phyloP scores from a whole-genome alignment of 2,113 vertebrate genomes.

The Junco hyemalis region DNA sequence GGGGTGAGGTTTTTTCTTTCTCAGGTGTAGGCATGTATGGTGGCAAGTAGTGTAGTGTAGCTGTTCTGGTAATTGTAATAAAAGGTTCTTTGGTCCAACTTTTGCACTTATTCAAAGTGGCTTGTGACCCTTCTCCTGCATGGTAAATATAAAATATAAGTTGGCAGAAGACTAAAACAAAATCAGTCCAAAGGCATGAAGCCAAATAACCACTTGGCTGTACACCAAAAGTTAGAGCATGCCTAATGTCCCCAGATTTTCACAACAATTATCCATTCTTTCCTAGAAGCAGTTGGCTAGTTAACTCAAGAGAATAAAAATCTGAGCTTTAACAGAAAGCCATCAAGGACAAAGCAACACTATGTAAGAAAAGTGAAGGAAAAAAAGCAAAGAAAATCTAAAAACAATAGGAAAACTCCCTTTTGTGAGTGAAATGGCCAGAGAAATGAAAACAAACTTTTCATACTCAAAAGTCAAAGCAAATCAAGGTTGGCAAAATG shows the following conservation, averaged over 20 bases:
- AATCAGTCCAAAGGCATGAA: background rate
- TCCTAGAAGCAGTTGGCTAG: slow-evolving; percentile 2
- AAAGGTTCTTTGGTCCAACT: background rate
- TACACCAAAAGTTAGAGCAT: background rate
- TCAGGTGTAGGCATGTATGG: background rate
- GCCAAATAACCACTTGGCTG: background rate
- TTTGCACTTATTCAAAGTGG: background rate
- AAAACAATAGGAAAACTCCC: background rate
- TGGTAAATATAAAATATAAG: slow-evolving; percentile 5
- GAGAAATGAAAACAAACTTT: background rate
- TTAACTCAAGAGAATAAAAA: background rate
- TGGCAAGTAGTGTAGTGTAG: background rate
- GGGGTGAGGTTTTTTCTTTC: background rate
- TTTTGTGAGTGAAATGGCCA: background rate
- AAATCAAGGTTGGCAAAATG: background rate
- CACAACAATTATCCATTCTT: slow-evolving; percentile 4
- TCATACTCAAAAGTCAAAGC: background rate
- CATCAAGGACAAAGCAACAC: background rate
- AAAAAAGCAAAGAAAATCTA: background rate
- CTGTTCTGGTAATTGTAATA: background rate
- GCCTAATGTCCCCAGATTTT: background rate
- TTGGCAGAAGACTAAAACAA: background rate
- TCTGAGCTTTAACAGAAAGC: background rate
- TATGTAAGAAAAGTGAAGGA: background rate
- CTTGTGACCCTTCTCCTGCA: background rate